These are phyloP conservation scores for Rhamphomyia laevipes DNA, from an alignment of 2,888 invertebrate genomes.

Conservation along the genomic window DNA sequence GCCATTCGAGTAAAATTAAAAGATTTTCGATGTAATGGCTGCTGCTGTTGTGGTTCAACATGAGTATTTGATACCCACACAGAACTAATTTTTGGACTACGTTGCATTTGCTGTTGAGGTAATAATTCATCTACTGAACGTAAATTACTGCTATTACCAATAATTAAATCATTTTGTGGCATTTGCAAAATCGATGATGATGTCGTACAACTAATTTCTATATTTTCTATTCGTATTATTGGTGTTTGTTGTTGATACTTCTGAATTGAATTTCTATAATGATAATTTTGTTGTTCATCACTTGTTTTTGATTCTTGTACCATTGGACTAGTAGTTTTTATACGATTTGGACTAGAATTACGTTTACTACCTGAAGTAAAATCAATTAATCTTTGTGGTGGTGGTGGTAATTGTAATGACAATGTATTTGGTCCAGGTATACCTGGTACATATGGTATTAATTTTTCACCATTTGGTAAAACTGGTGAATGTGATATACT, in stretches of 20 bases:
- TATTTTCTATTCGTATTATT: slow-evolving; percentile 14
- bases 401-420: slow-evolving; percentile 30
- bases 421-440: slow-evolving; percentile 71
- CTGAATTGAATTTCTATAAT: slow-evolving; percentile 2
- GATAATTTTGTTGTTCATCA: not conserved
- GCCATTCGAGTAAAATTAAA: slow-evolving; percentile 37
- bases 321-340: slow-evolving; percentile 27
- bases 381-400: slow-evolving; percentile 20
- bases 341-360: slow-evolving; percentile 27
- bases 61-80: not conserved
- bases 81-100: slow-evolving; percentile 1
- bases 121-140: not conserved
- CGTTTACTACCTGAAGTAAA: slow-evolving; percentile 12
- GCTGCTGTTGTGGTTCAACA: slow-evolving; percentile 1
- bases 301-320: slow-evolving; percentile 1
- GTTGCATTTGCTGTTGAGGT: not conserved
- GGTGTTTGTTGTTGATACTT: not conserved
- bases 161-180: not conserved
- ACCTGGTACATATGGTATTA: slow-evolving; percentile 77
- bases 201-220: slow-evolving; percentile 15
- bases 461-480: slow-evolving; percentile 47
- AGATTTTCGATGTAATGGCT: slow-evolving; percentile 24
- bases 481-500: slow-evolving; percentile 36
- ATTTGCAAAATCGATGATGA: not conserved
- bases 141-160: slow-evolving; percentile 4